A percentile compares a stretch with the other conserved stretches of the same genome.
phyloP scores from a whole-genome alignment of 2,888 invertebrate genomes.

The Platerodrilus igneus region DNA sequence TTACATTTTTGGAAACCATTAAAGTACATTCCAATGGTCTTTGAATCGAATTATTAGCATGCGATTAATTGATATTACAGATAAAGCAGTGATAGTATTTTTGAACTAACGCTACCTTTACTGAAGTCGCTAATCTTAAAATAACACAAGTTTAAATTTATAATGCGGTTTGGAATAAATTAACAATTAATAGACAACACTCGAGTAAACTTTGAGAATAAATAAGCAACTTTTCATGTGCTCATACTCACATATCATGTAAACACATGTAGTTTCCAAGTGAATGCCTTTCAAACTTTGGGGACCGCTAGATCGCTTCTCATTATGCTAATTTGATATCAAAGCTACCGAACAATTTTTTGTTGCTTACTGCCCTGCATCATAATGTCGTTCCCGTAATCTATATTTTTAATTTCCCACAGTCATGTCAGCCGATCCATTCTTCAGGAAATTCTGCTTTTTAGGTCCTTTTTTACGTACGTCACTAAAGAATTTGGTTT shows the following conservation, averaged over 20 bases:
- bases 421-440: slow-evolving; percentile 3
- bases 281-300: slow-evolving; percentile 27
- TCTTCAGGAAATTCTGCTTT: slow-evolving; percentile 1
- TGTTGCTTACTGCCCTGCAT: slow-evolving; percentile 8
- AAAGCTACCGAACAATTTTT: slow-evolving; percentile 23
- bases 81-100: no score
- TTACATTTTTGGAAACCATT: no score
- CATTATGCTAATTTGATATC: slow-evolving; percentile 26
- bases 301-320: slow-evolving; percentile 20
- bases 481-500: no score
- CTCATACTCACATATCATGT: slow-evolving; percentile 30
- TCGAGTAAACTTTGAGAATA: slow-evolving; percentile 13
- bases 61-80: no score
- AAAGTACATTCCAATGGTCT: no score
- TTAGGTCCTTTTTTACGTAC: no score
- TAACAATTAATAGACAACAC: slow-evolving; percentile 13
- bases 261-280: slow-evolving; percentile 29
- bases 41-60: no score
- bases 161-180: slow-evolving; percentile 7
- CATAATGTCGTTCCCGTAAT: slow-evolving; percentile 11
- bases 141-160: no score
- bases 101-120: no score
- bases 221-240: slow-evolving; percentile 26
- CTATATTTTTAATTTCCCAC: slow-evolving; percentile 15
- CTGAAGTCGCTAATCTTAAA: no score